A percentile compares a stretch with the other conserved stretches of the same genome.
These are phyloP conservation scores for Passer montanus DNA, from an alignment of 2,113 vertebrate genomes.

Conservation along the genomic window DNA sequence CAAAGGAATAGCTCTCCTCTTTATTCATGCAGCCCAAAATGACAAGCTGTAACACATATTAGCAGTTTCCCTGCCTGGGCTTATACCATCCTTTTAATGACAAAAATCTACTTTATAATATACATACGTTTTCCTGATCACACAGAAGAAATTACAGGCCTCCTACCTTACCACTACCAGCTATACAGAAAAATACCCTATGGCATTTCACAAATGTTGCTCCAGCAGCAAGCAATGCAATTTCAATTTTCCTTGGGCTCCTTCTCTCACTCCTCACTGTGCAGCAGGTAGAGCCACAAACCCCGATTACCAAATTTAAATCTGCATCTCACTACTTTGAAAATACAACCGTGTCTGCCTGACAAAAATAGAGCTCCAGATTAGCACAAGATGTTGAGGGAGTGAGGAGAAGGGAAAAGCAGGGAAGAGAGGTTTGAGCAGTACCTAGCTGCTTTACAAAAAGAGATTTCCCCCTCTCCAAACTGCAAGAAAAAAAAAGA, in stretches of 20 bases:
- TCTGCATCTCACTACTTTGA: neutral
- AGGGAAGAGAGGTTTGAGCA: neutral
- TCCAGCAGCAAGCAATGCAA: neutral
- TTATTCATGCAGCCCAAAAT: constrained; percentile 67
- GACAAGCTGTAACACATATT: constrained; percentile 70
- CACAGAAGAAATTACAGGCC: neutral
- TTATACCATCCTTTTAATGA: constrained; percentile 57
- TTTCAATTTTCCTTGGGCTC: neutral
- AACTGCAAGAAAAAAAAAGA: constrained; percentile 2
- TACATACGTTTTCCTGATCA: constrained; percentile 11
- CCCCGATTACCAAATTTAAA: neutral
- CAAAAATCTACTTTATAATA: constrained; percentile 58
- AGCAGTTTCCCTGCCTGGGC: constrained; percentile 69
- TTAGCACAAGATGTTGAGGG: neutral
- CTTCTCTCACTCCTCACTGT: neutral
- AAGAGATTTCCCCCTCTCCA: neutral
- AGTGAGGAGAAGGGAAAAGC: neutral
- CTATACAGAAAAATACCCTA: neutral
- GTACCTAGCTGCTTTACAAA: neutral
- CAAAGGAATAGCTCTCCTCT: constrained; percentile 66
- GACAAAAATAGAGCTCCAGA: neutral
- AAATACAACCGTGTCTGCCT: neutral
- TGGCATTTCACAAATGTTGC: neutral
- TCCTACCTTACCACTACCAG: neutral
- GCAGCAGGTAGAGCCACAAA: constrained; percentile 25